Conservation (phyloP, 2,888 invertebrate genomes). For the Loripinus fragilis region DNA sequence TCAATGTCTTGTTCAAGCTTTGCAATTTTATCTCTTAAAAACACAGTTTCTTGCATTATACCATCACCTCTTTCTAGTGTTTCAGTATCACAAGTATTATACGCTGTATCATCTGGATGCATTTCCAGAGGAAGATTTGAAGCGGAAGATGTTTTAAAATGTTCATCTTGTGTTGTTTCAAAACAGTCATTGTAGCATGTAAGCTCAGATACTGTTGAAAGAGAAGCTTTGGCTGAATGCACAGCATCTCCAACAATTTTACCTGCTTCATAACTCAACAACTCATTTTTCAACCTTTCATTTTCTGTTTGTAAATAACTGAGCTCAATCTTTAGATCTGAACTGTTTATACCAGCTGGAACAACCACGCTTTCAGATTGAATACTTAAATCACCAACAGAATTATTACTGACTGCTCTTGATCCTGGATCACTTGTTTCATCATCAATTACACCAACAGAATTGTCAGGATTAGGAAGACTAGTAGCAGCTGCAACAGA, state of each 20-base stretch:
- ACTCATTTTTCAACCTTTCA: constrained; percentile 40
- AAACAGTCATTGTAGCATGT: too few relatives aligned
- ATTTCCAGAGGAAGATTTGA: not conserved
- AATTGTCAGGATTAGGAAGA: not conserved
- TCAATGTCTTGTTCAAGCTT: constrained; percentile 24
- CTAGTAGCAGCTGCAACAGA: not conserved
- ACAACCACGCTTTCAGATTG: not conserved
- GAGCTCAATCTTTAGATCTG: not conserved
- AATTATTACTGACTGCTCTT: not conserved
- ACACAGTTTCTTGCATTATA: not conserved
- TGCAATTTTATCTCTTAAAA: not conserved
- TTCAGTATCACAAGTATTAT: constrained; percentile 15
- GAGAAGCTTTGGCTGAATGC: not conserved
- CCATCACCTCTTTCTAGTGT: not conserved
- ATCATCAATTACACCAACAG: not conserved
- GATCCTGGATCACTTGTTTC: too few relatives aligned
- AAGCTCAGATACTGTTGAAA: not conserved
- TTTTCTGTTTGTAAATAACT: not conserved
- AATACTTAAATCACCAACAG: not conserved
- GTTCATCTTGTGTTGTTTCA: not conserved
- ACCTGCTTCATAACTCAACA: constrained; percentile 39
- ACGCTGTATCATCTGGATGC: constrained; percentile 22
- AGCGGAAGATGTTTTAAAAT: not conserved
- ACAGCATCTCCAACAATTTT: constrained; percentile 8
- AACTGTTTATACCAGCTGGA: not conserved